Percentiles rank a stretch among this genome's conserved stretches.
These are phyloP conservation scores for Neosilurus hyrtlii DNA, from an alignment of 2,797 vertebrate genomes.

Conservation along the genomic window DNA sequence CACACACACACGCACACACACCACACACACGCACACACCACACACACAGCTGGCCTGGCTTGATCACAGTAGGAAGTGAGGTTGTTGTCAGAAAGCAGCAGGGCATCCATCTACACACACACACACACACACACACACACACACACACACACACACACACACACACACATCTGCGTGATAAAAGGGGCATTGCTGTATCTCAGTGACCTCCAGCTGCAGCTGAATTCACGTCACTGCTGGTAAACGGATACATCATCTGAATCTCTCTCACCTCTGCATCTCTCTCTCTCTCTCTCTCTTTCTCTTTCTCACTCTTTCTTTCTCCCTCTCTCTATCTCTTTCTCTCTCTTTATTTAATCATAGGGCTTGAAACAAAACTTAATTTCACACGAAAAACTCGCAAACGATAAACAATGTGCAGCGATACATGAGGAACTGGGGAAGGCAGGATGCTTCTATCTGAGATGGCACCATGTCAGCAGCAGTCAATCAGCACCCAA, in stretches of 20 bases:
- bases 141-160: constrained; percentile 27
- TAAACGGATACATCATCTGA: constrained; percentile 37
- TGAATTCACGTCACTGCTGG: constrained; percentile 38
- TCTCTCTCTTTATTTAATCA: too few species aligned
- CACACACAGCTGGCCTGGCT: constrained; percentile 31
- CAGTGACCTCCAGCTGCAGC: constrained; percentile 43
- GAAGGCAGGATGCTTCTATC: too few species aligned
- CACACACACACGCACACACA: constrained; percentile 18
- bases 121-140: constrained; percentile 21
- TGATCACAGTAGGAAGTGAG: constrained; percentile 39
- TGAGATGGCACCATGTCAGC: too few species aligned
- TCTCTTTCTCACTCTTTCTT: too few species aligned
- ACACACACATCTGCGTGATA: constrained; percentile 46
- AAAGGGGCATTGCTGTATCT: constrained; percentile 50
- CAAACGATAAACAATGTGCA: too few species aligned
- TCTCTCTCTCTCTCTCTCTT: constrained; percentile 6
- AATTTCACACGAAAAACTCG: too few species aligned
- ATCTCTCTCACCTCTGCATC: background rate
- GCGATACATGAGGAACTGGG: too few species aligned
- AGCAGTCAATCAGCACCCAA: too few species aligned
- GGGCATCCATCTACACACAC: constrained; percentile 13
- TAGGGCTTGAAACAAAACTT: too few species aligned
- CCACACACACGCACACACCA: constrained; percentile 22
- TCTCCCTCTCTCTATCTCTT: too few species aligned
- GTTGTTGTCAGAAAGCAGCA: constrained; percentile 27